These are phyloP conservation scores for Oostethus manadensis DNA, from an alignment of 2,113 vertebrate species.

Conservation along the genomic window DNA sequence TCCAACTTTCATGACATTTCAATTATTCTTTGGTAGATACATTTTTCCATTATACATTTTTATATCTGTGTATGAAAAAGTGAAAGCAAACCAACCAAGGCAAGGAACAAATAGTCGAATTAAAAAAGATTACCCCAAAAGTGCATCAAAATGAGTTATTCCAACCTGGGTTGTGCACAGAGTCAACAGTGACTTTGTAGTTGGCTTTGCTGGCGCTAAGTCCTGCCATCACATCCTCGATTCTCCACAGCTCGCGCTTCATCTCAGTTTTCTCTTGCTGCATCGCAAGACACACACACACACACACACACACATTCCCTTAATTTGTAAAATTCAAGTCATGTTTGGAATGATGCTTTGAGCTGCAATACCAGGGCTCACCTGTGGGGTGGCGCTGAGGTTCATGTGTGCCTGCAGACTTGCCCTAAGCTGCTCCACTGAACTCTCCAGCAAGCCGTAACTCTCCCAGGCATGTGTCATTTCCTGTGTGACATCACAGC, in stretches of 20 bases:
- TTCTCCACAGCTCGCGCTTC: slow-evolving; percentile 93
- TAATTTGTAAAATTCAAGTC: not conserved
- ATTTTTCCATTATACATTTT: no score
- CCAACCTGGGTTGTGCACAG: slow-evolving; percentile 90
- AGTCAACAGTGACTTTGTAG: slow-evolving; percentile 86
- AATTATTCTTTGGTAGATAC: no score
- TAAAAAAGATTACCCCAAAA: no score
- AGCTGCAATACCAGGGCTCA: slow-evolving; percentile 46
- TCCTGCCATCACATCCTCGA: slow-evolving; percentile 91
- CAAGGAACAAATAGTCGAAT: no score
- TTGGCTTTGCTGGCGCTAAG: slow-evolving; percentile 87
- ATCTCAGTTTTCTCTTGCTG: slow-evolving; percentile 83
- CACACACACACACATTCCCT: slow-evolving; percentile 1
- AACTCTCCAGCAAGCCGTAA: slow-evolving; percentile 82
- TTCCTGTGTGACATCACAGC: slow-evolving; percentile 71
- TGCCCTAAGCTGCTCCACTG: slow-evolving; percentile 81
- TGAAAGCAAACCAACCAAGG: no score
- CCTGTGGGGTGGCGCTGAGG: slow-evolving; percentile 79
- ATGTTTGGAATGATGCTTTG: not conserved
- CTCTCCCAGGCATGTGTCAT: slow-evolving; percentile 90
- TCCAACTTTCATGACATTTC: no score
- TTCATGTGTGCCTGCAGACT: slow-evolving; percentile 82
- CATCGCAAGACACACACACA: not conserved
- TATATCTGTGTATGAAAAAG: no score
- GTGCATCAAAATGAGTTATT: not conserved